These are phyloP conservation scores for Oreortyx pictus DNA, from an alignment of 2,797 vertebrate genomes.

Conservation along the genomic window DNA sequence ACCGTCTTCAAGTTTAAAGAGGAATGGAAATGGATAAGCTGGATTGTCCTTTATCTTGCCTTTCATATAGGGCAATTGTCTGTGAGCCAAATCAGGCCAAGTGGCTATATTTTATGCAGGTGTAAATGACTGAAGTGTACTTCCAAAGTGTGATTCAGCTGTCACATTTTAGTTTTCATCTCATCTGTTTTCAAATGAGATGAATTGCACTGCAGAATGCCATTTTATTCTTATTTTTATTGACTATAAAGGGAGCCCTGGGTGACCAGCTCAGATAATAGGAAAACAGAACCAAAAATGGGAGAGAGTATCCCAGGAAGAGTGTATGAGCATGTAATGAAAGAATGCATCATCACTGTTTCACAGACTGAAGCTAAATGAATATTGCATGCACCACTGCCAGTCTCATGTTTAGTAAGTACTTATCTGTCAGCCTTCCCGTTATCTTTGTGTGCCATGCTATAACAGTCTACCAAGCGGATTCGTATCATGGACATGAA, in stretches of 20 bases:
- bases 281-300: background rate
- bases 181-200: constrained; percentile 9
- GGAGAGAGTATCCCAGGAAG: background rate
- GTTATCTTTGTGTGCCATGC: background rate
- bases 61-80: background rate
- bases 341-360: constrained; percentile 20
- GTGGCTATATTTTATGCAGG: background rate
- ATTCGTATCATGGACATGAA: constrained; percentile 12
- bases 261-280: background rate
- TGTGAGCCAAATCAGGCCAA: background rate
- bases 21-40: background rate
- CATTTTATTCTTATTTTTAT: background rate
- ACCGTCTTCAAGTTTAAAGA: background rate
- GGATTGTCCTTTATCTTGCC: constrained; percentile 9
- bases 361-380: background rate
- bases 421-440: background rate
- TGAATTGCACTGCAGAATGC: background rate
- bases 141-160: constrained; percentile 29
- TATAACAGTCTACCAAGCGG: constrained; percentile 8
- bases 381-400: background rate
- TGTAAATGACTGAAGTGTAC: background rate
- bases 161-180: background rate
- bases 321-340: background rate
- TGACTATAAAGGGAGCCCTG: background rate
- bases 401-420: constrained; percentile 36